Conservation (phyloP, 2,888 invertebrate species). For the Sympetrum striolatum region DNA sequence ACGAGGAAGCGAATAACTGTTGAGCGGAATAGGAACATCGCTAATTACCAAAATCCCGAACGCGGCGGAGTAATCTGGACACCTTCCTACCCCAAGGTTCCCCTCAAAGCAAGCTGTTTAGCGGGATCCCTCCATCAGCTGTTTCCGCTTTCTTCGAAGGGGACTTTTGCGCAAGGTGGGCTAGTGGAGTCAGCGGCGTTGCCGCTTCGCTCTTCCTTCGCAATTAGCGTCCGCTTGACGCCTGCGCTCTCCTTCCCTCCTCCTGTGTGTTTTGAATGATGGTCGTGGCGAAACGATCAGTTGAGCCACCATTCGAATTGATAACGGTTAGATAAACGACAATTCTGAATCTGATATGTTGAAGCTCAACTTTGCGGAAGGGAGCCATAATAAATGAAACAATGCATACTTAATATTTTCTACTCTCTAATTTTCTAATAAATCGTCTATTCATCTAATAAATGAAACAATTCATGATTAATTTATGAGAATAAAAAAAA, state of each 20-base stretch:
- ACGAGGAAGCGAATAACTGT: too few species aligned
- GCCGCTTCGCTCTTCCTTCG: neutral
- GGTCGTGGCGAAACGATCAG: neutral
- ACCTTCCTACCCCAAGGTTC: neutral
- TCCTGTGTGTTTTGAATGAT: neutral
- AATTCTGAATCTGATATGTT: too few species aligned
- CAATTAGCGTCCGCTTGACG: neutral
- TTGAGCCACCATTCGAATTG: neutral
- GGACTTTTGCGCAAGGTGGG: constrained; percentile 15
- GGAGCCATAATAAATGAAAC: too few species aligned
- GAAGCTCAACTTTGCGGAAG: too few species aligned
- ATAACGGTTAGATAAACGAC: too few species aligned
- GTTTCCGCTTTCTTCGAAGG: neutral
- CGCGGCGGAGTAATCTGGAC: neutral
- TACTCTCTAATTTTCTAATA: too few species aligned
- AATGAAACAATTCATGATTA: too few species aligned
- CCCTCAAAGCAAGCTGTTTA: neutral
- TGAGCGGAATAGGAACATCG: too few species aligned
- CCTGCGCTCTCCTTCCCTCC: too few species aligned
- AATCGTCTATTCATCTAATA: too few species aligned
- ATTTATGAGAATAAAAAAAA: too few species aligned
- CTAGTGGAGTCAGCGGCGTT: neutral
- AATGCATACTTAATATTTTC: too few species aligned
- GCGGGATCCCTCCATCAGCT: neutral
- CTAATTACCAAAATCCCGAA: neutral